A percentile compares a stretch with the other conserved stretches of the same genome.
phyloP scores from a whole-genome alignment of 2,888 invertebrate genomes.

The Noctua janthe region DNA sequence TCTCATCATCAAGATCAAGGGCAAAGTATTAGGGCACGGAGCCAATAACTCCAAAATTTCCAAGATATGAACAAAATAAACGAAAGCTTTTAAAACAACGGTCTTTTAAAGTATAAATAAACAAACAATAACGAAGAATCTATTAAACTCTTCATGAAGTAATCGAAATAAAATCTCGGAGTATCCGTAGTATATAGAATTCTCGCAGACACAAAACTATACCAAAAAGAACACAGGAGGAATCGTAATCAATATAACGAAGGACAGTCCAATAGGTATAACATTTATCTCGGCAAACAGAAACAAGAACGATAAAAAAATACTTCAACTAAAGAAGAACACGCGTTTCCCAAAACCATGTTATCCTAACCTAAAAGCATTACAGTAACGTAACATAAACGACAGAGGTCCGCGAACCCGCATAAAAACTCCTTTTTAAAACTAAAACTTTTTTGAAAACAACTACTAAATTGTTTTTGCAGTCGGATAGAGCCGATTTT shows the following conservation, averaged over 20 bases:
- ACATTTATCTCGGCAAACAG: conserved; percentile 4
- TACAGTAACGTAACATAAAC: conserved; percentile 39
- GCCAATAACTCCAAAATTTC: conserved; percentile 69
- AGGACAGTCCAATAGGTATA: conserved; percentile 13
- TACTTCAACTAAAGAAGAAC: conserved; percentile 24
- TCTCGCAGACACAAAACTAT: conserved; percentile 8
- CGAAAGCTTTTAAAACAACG: conserved; percentile 49
- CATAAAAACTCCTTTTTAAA: conserved; percentile 34
- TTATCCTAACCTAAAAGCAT: conserved; percentile 55
- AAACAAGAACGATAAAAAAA: conserved; percentile 35
- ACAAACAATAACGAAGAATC: conserved; percentile 42
- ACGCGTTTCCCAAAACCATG: conserved; percentile 53
- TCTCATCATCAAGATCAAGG: conserved; percentile 71
- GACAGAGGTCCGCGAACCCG: conserved; percentile 39
- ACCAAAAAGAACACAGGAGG: background rate
- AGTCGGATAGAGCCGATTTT: conserved; percentile 69
- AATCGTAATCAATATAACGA: conserved; percentile 29
- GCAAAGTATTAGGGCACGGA: conserved; percentile 67
- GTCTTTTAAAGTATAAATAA: conserved; percentile 41
- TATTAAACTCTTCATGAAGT: background rate
- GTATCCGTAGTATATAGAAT: background rate
- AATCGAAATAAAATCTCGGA: background rate
- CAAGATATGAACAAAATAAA: conserved; percentile 61
- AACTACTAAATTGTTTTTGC: conserved; percentile 63
- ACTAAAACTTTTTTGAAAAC: conserved; percentile 51